phyloP scores from a whole-genome alignment of 2,888 invertebrate genomes.

The Hydroisotoma schaefferi region DNA sequence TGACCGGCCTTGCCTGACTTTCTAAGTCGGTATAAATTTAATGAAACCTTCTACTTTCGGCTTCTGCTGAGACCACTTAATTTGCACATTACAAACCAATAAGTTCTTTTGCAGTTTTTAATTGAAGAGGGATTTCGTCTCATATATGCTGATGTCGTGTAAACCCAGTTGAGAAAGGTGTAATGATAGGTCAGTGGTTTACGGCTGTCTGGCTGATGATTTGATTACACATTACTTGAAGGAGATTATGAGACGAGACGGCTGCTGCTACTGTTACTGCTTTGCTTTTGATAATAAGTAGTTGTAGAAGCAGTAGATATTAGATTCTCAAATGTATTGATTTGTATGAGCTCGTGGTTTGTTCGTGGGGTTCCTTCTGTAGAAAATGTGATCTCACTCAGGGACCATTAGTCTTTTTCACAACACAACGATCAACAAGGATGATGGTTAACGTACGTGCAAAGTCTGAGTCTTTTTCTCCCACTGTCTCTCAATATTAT shows the following conservation, averaged over 20 bases:
- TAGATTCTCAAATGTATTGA: background rate
- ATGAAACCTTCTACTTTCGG: slow-evolving; percentile 1
- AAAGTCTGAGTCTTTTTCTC: no score
- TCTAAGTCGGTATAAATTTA: background rate
- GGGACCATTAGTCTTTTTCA: no score
- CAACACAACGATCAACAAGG: no score
- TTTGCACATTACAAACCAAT: no score
- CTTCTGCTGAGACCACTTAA: slow-evolving; percentile 14
- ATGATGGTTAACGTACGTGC: no score
- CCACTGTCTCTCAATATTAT: no score
- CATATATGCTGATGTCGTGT: background rate
- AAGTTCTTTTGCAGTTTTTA: slow-evolving; percentile 5
- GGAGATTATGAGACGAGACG: slow-evolving; percentile 1
- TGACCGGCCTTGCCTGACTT: slow-evolving; percentile 9
- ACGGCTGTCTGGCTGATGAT: slow-evolving; percentile 28
- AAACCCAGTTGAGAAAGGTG: background rate
- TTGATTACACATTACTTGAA: slow-evolving; percentile 34
- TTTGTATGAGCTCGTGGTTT: slow-evolving; percentile 5
- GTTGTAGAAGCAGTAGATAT: background rate
- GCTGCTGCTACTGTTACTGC: background rate
- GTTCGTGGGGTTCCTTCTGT: background rate
- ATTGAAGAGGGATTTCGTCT: background rate
- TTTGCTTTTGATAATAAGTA: slow-evolving; percentile 2
- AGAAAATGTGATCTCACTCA: background rate
- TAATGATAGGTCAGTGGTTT: slow-evolving; percentile 33